Evolutionary conservation across 2,888 invertebrate species (phyloP), one percentile per base, ranked within the genome.

Genomic region (Macropis europaea): DNA sequence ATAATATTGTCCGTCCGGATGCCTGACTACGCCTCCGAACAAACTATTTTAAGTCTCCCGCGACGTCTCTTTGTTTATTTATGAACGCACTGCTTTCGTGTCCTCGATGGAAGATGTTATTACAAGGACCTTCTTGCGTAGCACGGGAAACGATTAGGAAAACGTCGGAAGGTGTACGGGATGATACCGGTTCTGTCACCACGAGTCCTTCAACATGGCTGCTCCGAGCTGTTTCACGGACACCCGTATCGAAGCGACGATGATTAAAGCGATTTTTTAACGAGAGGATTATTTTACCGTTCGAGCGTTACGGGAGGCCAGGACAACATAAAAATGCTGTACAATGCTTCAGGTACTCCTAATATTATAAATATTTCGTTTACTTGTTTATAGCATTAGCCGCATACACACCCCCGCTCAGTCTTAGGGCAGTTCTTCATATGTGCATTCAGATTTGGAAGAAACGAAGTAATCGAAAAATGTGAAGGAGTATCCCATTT

Each of bases 1-100:
- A 83, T 84, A 83, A 83, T 83, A 83, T 83, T 83, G 81, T 81
- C 63, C 56, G 61, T 82, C 70, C 64, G 54, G 79, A 84, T 82
- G 72, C 76, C 79, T 57, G 60, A 38, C 76, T 43, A 30, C 68
- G 64, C 17, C 47, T 43, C 61, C 53, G 56, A 36, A 60, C 76
- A 80, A 78, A 76, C 78, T 76, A 76, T 80, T 73, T 78, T 70
- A 53, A 66, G 67, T 68, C 43, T 22, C 43, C 47, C 48, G 54
- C 26, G 38, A 52, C 30, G 42, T 62, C 68, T 56, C 56, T 68
- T 80, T 79, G 60, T 82, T 80, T 81, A 73, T 81, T 81, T 81
- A 74, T 54, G 66, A 57, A 43, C 42, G 52, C 52, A 66, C 48
- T 67, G 74, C 62, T 70, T 71, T 69, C 63, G 66, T 71, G 72